phyloP scores from a whole-genome alignment of 2,888 invertebrate species.

The Pachydiplax longipennis region DNA sequence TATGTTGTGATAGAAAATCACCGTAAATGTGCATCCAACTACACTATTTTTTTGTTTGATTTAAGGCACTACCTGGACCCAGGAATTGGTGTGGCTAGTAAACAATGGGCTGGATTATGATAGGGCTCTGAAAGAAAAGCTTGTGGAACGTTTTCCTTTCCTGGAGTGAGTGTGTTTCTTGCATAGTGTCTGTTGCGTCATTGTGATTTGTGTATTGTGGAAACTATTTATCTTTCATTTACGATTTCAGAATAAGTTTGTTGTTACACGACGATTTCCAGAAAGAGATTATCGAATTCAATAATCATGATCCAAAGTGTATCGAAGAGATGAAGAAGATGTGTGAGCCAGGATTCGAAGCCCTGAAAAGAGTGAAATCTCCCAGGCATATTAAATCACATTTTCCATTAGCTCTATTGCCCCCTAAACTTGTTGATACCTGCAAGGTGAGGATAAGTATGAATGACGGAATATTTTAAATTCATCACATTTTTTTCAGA shows the following conservation, averaged over 20 bases:
- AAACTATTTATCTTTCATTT: background rate
- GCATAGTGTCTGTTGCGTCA: background rate
- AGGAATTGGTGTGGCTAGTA: conserved; percentile 59
- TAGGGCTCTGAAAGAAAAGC: conserved; percentile 51
- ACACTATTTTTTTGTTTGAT: background rate
- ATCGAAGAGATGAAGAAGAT: conserved; percentile 33
- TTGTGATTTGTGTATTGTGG: background rate
- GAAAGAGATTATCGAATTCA: background rate
- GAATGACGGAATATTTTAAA: background rate
- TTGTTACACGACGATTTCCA: background rate
- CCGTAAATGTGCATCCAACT: background rate
- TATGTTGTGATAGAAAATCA: background rate
- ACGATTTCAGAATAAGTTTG: background rate
- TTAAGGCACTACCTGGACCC: conserved; percentile 58
- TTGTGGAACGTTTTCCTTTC: conserved; percentile 58
- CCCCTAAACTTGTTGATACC: conserved; percentile 45
- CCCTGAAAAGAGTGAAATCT: conserved; percentile 36
- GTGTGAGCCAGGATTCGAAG: conserved; percentile 37
- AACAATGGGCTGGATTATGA: conserved; percentile 54
- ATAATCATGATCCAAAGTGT: conserved; percentile 6
- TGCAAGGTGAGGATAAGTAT: conserved; percentile 53
- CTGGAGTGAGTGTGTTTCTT: conserved; percentile 54
- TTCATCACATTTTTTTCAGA: no score
- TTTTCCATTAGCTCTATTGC: conserved; percentile 52
- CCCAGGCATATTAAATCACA: conserved; percentile 53